These are phyloP conservation scores for Allygus modestus DNA, from an alignment of 2,888 invertebrate genomes.

Conservation along the genomic window DNA sequence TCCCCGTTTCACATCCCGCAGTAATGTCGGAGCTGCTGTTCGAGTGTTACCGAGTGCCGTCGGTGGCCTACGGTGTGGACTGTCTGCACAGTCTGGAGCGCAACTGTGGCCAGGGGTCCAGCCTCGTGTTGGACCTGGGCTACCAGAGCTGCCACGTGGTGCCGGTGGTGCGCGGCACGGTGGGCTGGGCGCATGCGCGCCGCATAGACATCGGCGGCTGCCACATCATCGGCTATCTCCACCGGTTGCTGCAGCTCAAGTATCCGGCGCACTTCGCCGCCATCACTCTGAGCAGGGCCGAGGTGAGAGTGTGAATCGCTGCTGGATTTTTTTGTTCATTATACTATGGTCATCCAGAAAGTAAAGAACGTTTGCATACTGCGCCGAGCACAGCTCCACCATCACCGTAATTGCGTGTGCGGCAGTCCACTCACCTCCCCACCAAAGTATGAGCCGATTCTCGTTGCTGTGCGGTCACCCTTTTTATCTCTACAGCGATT, in stretches of 20 bases:
- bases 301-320: constrained; percentile 76
- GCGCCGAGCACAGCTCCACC: no score
- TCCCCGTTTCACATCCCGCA: no score
- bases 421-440: no score
- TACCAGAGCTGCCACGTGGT: constrained; percentile 93
- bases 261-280: constrained; percentile 95
- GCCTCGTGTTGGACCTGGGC: constrained; percentile 90
- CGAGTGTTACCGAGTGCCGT: constrained; percentile 93
- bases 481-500: no score
- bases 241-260: constrained; percentile 92
- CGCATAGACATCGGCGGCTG: constrained; percentile 93
- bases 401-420: no score
- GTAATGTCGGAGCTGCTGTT: constrained; percentile 97
- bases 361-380: no score
- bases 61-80: constrained; percentile 92
- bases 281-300: constrained; percentile 90
- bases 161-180: constrained; percentile 85
- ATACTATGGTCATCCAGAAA: no score
- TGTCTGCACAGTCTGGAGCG: constrained; percentile 84
- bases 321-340: no score
- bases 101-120: constrained; percentile 79
- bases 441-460: no score
- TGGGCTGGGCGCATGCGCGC: constrained; percentile 84
- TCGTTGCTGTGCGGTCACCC: no score
- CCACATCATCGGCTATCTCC: constrained; percentile 90